Percentiles rank a stretch among this genome's conserved stretches.
These are phyloP conservation scores for Agrotis puta DNA, from an alignment of 2,888 invertebrate genomes.

Conservation along the genomic window DNA sequence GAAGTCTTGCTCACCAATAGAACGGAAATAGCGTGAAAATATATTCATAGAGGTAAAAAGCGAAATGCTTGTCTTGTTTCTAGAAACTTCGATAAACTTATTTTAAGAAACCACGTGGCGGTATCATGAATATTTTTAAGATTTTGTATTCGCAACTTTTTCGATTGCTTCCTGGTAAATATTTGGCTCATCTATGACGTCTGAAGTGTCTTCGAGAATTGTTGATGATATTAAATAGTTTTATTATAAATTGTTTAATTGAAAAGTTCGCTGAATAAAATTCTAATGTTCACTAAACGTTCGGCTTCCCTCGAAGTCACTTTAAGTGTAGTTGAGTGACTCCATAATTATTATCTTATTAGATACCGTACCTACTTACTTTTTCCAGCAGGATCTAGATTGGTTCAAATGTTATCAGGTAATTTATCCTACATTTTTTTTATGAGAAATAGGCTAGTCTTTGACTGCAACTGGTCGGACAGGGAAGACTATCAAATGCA, in stretches of 20 bases:
- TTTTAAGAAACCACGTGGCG: constrained; percentile 60
- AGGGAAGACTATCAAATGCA: constrained; percentile 34
- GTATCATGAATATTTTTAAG: constrained; percentile 36
- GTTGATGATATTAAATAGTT: constrained; percentile 37
- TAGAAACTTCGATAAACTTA: constrained; percentile 58
- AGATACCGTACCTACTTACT: background rate
- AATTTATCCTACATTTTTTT: background rate
- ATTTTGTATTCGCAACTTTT: constrained; percentile 41
- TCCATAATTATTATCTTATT: background rate
- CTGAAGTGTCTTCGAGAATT: constrained; percentile 38
- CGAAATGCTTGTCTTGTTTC: constrained; percentile 48
- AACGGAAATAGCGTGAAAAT: constrained; percentile 60
- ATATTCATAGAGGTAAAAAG: constrained; percentile 44
- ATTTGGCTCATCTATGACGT: constrained; percentile 57
- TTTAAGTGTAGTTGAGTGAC: background rate
- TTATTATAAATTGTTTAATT: constrained; percentile 31
- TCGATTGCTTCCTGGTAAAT: constrained; percentile 58
- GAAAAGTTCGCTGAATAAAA: constrained; percentile 24
- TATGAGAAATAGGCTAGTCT: too few species aligned
- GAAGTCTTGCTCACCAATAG: constrained; percentile 31
- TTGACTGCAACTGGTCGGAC: too few species aligned
- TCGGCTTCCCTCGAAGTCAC: background rate
- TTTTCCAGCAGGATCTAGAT: background rate
- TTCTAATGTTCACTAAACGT: background rate
- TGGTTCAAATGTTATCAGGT: background rate